A percentile compares a stretch with the other conserved stretches of the same genome.
Evolutionary conservation across 2,113 vertebrate species (phyloP).

Genomic region (Paedocypris sp.): DNA sequence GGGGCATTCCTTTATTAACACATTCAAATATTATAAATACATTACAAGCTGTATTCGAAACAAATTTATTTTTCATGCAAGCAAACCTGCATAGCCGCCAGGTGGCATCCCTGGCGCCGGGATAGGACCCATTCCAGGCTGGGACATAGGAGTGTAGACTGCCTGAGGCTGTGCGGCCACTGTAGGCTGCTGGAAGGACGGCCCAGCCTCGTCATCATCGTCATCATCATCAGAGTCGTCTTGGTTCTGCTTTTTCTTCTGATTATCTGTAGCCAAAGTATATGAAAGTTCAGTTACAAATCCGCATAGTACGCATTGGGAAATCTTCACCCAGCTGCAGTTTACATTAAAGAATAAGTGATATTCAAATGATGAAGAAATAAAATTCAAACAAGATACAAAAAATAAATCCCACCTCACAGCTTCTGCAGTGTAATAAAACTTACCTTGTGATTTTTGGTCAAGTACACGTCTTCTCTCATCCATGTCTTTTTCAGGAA

Average conservation of each 20-base stretch:
- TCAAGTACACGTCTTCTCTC: constrained; percentile 86
- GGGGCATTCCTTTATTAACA: constrained; percentile 75
- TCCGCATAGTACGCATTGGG: no score
- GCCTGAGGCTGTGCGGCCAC: constrained; percentile 74
- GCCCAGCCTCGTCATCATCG: constrained; percentile 78
- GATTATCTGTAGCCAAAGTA: constrained; percentile 67
- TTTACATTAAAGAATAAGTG: no score
- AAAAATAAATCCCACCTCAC: no score
- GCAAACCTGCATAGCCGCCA: constrained; percentile 62
- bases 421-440: no score
- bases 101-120: constrained; percentile 78
- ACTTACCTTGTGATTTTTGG: constrained; percentile 90
- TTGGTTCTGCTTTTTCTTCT: constrained; percentile 85
- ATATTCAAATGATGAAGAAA: no score
- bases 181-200: constrained; percentile 74
- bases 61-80: neutral
- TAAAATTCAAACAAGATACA: no score
- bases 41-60: neutral
- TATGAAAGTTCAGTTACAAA: no score
- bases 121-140: constrained; percentile 79
- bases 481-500: constrained; percentile 98
- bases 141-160: constrained; percentile 79
- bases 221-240: constrained; percentile 96
- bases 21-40: neutral
- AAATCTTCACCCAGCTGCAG: no score